Evolutionary conservation across 2,113 vertebrate species (phyloP), one percentile per base, ranked within the genome.

Genomic region (Sinocyclocheilus anophthalmus): DNA sequence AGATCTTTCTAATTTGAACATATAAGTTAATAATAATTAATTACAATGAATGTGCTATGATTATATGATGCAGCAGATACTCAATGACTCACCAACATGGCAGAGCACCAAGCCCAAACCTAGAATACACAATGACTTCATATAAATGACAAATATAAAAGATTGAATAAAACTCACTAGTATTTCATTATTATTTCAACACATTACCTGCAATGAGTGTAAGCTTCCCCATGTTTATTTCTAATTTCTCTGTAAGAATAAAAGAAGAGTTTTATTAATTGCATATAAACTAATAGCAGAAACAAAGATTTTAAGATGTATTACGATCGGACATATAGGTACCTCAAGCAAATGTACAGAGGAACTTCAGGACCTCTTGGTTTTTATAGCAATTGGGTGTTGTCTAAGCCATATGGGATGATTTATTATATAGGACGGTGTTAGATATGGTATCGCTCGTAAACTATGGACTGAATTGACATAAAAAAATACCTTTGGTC

Each of bases 81-180:
- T 37, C n/a, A 4, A 18, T 0, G 2, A 91, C 94, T 92, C 87
- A 95, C 95, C 94, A 18, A 94, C 72, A 5, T 96, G 94, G 78
- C 93, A 93, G 1, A 95, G 78, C 80, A 91, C 88, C 90, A 96
- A 90, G 37, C 93, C 94, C 18, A 96, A 73, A 55, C 92, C 95
- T 96, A 63, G 33, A 20, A 83, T 76, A 84, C 77, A 0, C 30
- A 14, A 77, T 79, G 73, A 37, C 26, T 13, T 82, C 5, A 59
- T 39, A 8, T 86, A 48, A 84, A 10, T 78, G n/a, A 16, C 26
- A 59, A 80, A 65, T 12, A 65, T 14, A 48, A 84, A 39, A 37
- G 18, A 33, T 48, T 69, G 2, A 76, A 84, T 12, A 76, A 53
- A 30, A 70, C 18, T 11, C 37, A n/a, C 3, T 2, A 69, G 18